A percentile compares a stretch with the other conserved stretches of the same genome.
Evolutionary conservation across 2,888 invertebrate genomes (phyloP).

Genomic region (Lottia gigantea): DNA sequence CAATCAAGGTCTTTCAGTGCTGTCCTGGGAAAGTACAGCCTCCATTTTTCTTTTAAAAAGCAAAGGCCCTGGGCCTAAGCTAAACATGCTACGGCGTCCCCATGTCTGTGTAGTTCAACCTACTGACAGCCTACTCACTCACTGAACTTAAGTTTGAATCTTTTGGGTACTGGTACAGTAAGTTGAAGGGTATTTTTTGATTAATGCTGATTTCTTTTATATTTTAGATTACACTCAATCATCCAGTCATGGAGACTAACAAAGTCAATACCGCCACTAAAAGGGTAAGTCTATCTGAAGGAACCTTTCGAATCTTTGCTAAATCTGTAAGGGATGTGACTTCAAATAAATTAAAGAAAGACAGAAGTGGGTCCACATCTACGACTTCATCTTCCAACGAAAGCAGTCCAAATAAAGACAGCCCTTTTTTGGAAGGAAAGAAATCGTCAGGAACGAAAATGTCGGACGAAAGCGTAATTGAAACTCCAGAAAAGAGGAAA

Average conservation of each 20-base stretch:
- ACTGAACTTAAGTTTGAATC: too few relatives aligned
- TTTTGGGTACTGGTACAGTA: too few relatives aligned
- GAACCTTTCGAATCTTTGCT: slow-evolving; percentile 17
- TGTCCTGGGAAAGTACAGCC: too few relatives aligned
- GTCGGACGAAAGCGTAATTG: slow-evolving; percentile 6
- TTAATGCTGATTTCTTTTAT: too few relatives aligned
- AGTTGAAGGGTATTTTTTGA: too few relatives aligned
- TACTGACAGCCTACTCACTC: too few relatives aligned
- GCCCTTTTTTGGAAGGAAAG: not conserved
- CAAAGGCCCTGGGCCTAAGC: too few relatives aligned
- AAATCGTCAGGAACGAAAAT: not conserved
- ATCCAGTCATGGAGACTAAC: not conserved
- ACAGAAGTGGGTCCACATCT: not conserved
- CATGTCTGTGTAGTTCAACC: too few relatives aligned
- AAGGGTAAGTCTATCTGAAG: slow-evolving; percentile 6
- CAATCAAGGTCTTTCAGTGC: too few relatives aligned
- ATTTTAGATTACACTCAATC: too few relatives aligned
- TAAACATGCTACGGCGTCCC: too few relatives aligned
- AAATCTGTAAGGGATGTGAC: slow-evolving; percentile 17
- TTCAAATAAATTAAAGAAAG: not conserved
- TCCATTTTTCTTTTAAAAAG: too few relatives aligned
- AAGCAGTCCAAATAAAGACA: slow-evolving; percentile 6
- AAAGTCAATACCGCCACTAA: not conserved
- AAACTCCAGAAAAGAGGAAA: not conserved
- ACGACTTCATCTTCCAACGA: not conserved